A percentile compares a stretch with the other conserved stretches of the same genome.
Conservation (phyloP, 2,888 invertebrate genomes). For the Amorpha juglandis region DNA sequence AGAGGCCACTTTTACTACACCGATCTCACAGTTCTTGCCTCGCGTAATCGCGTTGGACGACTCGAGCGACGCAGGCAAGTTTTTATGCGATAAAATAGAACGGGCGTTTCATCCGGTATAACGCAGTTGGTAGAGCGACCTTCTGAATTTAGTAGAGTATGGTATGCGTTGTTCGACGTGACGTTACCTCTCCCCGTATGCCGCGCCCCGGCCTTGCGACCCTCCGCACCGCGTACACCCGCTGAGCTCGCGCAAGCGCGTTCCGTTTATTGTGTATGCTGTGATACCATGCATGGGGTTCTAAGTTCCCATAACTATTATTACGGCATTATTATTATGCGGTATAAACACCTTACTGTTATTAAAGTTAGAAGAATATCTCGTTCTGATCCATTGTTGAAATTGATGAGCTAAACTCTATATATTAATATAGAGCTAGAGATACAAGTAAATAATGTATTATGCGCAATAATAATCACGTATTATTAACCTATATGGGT, state of each 20-base stretch:
- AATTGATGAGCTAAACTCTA: background rate
- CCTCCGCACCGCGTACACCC: constrained; percentile 68
- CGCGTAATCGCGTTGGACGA: constrained; percentile 80
- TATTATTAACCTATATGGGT: no score
- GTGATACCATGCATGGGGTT: constrained; percentile 62
- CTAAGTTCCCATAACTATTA: constrained; percentile 41
- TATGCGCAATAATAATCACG: no score
- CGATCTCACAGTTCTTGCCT: constrained; percentile 72
- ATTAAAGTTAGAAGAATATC: background rate
- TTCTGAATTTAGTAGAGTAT: constrained; percentile 67
- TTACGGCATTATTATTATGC: constrained; percentile 1
- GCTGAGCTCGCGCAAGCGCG: constrained; percentile 76
- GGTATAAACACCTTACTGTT: background rate
- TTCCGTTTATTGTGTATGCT: constrained; percentile 67
- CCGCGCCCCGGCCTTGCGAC: constrained; percentile 78
- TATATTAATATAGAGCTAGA: background rate
- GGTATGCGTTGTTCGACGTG: constrained; percentile 79
- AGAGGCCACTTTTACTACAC: constrained; percentile 73
- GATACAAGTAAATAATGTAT: background rate
- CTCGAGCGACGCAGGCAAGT: constrained; percentile 79
- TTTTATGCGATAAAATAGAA: constrained; percentile 55
- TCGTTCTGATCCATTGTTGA: background rate
- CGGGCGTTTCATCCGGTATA: constrained; percentile 37
- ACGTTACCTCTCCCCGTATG: constrained; percentile 71
- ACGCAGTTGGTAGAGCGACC: constrained; percentile 38